These are phyloP conservation scores for Oreortyx pictus DNA, from an alignment of 2,797 vertebrate genomes.

Conservation along the genomic window DNA sequence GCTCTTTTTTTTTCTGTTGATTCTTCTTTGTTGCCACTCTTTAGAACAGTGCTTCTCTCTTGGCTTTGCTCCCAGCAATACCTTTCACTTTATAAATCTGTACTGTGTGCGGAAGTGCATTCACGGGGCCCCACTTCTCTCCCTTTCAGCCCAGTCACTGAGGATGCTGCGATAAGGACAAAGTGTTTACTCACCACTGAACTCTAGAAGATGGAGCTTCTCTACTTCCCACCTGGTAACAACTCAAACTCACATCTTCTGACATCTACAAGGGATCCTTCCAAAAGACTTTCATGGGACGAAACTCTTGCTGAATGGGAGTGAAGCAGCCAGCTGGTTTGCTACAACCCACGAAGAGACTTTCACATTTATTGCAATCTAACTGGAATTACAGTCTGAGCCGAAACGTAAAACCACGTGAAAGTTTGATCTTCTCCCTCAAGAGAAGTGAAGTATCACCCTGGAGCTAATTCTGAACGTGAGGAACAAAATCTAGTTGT, in stretches of 20 bases:
- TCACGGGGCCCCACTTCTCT: neutral
- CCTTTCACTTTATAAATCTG: neutral
- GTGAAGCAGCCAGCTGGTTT: neutral
- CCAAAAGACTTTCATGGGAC: slow-evolving; percentile 24
- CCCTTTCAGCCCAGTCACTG: slow-evolving; percentile 68
- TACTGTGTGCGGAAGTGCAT: neutral
- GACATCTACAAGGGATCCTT: neutral
- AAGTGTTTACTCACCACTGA: slow-evolving; percentile 96
- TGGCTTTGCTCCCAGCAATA: neutral
- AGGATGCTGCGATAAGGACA: slow-evolving; percentile 79
- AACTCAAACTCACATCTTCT: slow-evolving; percentile 26
- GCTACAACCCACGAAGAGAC: slow-evolving; percentile 34
- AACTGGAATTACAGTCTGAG: slow-evolving; percentile 52
- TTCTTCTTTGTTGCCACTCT: neutral
- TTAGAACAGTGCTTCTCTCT: neutral
- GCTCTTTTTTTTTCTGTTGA: neutral
- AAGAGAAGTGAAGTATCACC: neutral
- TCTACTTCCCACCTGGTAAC: neutral
- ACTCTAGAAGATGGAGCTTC: slow-evolving; percentile 81
- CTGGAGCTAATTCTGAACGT: slow-evolving; percentile 9
- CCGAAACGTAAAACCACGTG: neutral
- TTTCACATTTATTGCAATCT: neutral
- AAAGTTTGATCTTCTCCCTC: neutral
- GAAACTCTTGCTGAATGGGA: neutral
- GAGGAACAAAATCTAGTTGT: neutral